Percentiles rank a stretch among this genome's conserved stretches.
Evolutionary conservation across 2,113 vertebrate genomes (phyloP).

Genomic region (Okapia johnstoni): DNA sequence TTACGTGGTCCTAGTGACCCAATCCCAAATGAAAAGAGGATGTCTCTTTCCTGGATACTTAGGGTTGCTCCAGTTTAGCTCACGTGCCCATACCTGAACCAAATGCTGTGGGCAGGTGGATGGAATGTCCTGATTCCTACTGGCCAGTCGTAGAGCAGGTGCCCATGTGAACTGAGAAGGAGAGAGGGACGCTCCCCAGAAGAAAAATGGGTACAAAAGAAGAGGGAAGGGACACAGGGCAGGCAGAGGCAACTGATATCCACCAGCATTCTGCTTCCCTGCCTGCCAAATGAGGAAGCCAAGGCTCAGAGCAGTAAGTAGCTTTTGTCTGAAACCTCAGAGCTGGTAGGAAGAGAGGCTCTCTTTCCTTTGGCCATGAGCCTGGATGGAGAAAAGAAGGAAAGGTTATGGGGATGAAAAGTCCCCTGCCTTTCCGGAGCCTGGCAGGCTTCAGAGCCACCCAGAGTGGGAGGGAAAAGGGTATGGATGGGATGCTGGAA

Average conservation of each 20-base stretch:
- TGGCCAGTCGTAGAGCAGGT: not conserved
- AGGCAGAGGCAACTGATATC: not conserved
- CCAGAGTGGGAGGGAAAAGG: not conserved
- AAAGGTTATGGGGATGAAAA: rapidly evolving
- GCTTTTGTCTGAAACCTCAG: not conserved
- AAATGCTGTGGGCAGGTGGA: not conserved
- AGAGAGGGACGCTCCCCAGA: not conserved
- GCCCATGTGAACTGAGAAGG: not conserved
- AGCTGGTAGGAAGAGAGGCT: not conserved
- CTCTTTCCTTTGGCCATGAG: not conserved
- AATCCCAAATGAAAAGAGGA: not conserved
- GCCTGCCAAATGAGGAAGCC: not conserved
- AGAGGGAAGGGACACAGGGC: not conserved
- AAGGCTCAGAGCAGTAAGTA: not conserved
- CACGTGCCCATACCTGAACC: not conserved
- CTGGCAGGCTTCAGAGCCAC: not conserved
- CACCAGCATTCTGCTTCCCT: not conserved
- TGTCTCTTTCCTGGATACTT: not conserved
- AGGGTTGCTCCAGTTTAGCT: not conserved
- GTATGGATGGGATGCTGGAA: not conserved
- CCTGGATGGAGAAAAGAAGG: not conserved
- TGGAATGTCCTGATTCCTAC: not conserved
- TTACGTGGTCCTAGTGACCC: no score
- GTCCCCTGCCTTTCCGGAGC: not conserved
- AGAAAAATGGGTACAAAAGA: not conserved